A percentile compares a stretch with the other conserved stretches of the same genome.
Evolutionary conservation across 92 coral and sea anemone species (phyloP).

Genomic region (Parazoanthus darwini): DNA sequence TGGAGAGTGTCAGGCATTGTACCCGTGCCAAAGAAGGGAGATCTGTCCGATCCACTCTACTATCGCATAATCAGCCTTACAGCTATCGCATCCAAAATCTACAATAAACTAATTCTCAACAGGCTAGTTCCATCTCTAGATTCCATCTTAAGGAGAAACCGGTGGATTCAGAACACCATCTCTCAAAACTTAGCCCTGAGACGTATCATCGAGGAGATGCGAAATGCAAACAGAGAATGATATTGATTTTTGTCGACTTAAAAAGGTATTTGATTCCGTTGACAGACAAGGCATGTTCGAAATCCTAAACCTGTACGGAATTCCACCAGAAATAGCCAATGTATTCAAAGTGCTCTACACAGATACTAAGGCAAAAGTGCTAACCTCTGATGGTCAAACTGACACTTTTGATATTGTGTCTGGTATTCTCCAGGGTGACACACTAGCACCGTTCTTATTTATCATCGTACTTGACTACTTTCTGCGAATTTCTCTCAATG

Average conservation of each 20-base stretch:
- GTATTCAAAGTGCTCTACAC: not conserved
- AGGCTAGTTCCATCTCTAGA: not conserved
- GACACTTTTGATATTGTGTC: no score
- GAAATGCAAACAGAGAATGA: no score
- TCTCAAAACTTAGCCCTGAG: not conserved
- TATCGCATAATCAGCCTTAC: conserved; percentile 30
- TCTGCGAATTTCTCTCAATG: no score
- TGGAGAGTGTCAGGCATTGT: not conserved
- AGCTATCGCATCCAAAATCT: conserved; percentile 1
- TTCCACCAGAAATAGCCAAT: not conserved
- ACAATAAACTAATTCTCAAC: not conserved
- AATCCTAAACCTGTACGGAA: not conserved
- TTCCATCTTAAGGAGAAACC: not conserved
- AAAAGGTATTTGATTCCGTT: not conserved
- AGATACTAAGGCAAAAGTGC: not conserved
- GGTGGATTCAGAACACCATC: not conserved
- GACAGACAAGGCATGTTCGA: not conserved
- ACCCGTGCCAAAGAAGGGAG: conserved; percentile 26
- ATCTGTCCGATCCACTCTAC: not conserved
- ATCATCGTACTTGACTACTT: no score
- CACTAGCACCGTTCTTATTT: no score
- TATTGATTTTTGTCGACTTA: not conserved
- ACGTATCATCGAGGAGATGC: not conserved
- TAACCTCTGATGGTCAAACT: not conserved
- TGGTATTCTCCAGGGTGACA: no score